Percentiles rank a stretch among this genome's conserved stretches.
phyloP scores from a whole-genome alignment of 2,888 invertebrate genomes.

The Clitarchus hookeri region DNA sequence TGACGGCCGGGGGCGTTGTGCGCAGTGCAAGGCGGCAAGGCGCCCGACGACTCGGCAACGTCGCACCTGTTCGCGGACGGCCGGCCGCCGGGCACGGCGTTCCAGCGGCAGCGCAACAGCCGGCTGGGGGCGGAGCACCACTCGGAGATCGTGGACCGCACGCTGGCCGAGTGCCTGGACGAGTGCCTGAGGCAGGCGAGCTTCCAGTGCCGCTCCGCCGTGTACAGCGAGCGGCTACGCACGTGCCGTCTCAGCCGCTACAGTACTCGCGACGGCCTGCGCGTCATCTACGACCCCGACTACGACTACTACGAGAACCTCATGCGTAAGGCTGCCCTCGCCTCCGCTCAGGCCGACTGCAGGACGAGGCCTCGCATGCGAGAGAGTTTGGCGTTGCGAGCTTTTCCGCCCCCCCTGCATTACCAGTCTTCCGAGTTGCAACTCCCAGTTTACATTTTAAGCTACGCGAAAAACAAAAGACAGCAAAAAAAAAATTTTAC shows the following conservation, averaged over 20 bases:
- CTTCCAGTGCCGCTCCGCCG: slow-evolving; percentile 87
- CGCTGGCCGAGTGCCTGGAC: slow-evolving; percentile 87
- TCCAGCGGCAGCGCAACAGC: slow-evolving; percentile 84
- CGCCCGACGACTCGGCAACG: slow-evolving; percentile 84
- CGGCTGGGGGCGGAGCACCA: slow-evolving; percentile 86
- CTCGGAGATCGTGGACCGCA: slow-evolving; percentile 85
- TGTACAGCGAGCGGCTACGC: slow-evolving; percentile 83
- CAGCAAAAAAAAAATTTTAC: no score
- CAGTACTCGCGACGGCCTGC: slow-evolving; percentile 85
- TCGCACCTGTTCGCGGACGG: slow-evolving; percentile 84
- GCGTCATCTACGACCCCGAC: slow-evolving; percentile 87
- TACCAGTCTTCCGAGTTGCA: no score
- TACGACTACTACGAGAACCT: slow-evolving; percentile 93
- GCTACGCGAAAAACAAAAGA: no score
- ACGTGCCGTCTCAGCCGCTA: slow-evolving; percentile 84
- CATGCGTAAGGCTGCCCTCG: slow-evolving; percentile 71
- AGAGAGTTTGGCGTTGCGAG: no score
- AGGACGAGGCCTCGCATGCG: no score
- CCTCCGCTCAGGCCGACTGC: neutral
- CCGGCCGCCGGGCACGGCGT: slow-evolving; percentile 83
- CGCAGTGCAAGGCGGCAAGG: slow-evolving; percentile 85
- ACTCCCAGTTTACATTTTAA: no score
- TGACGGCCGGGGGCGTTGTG: no score
- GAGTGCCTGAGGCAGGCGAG: slow-evolving; percentile 88
- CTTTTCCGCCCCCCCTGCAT: no score